Base-by-base conservation (phyloP, 2,113 vertebrate genomes). In the Embiotoca jacksoni region DNA sequence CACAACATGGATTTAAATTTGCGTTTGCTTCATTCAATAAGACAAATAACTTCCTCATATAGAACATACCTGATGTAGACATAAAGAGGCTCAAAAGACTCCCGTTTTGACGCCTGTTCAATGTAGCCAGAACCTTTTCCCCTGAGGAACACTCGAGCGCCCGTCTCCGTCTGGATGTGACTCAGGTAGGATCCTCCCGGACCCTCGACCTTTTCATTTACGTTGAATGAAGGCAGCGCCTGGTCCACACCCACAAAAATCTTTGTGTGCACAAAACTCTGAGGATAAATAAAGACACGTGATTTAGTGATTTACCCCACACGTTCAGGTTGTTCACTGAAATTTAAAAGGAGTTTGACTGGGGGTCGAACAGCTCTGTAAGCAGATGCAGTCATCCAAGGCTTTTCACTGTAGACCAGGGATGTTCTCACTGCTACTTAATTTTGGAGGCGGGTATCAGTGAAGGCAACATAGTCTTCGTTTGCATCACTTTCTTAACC, bases 261-360 rank as follows among this genome's bases (percentile, higher is more conserved):
- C 89, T 99, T 99, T 90, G 97, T 98, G 94, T 99, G 98, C 57
- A 99, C 97, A 61, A 98, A 99, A 92, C 97, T 98, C 97, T 99
- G 93, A 69, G 33, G 65, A 89, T 15, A 67, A 32, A 75, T 30
- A 41, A n/a, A 62, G 35, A 72, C 77, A 62, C 46, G 10, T 35
- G 11, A 72, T 46, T 59, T 33, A 77, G 36, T 55, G 50, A 39
- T 3, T 58, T 59, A 35, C 3, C 6, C 4, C 53, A 52, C 16
- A 68, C 4, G 4, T 73, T 32, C 36, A 9, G 6, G n/a, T 47
- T 63, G 15, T 62, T 54, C n/a, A 30, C 1, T 44, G 13, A 46
- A 37, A 33, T 5, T 41, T 6, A 13, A n/a, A 49, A 63, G 46
- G 46, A 55, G 2, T 36, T 30, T 39, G 2, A 52, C 30, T 72